Base-by-base conservation (phyloP, 2,888 invertebrate species). In the Tachystola acroxantha region DNA sequence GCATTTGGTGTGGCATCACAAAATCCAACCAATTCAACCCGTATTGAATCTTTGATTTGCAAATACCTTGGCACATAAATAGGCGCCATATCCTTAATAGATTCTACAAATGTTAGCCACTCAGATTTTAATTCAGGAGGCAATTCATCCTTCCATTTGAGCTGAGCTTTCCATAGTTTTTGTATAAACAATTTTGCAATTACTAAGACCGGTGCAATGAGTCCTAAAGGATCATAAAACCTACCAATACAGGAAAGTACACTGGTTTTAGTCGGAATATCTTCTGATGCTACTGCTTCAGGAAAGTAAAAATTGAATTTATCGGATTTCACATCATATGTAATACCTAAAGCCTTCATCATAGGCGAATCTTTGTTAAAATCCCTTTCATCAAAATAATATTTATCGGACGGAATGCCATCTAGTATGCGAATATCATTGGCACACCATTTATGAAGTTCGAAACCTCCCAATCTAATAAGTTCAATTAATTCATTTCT, bases 181-280 rank as follows among this genome's bases (percentile, higher is more conserved):
- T 36, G 36, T 6, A 36, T 7, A 2, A 36, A 16, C 1, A 26
- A 0, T 11, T 36, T 36, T 7, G 36, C 36, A n/a, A 10, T 25
- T 7, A 36, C 19, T 5, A 10, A 9, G 9, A 36, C 11, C 9
- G 36, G 36, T 5, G 26, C 26, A n/a, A n/a, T 19, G 2, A 36
- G 14, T 3, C 36, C 36, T 14, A 36, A n/a, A 6, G 36, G 36
- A n/a, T 36, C 36, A 11, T 16, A 36, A 10, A 36, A 25, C 13
- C 11, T 24, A 9, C 36, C 26, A 10, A 31, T 26, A 20, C 7
- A 32, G n/a, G 31, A 31, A n/a, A 36, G 16, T 1, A 36, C 10
- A 9, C n/a, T 19, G 1, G 26, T 31, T 19, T 36, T 31, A 3
- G 36, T 31, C 11, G 31, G 25, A 7, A n/a, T 4, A 22, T 24